Evolutionary conservation across 2,113 vertebrate species (phyloP).

Genomic region (Labrus mixtus): DNA sequence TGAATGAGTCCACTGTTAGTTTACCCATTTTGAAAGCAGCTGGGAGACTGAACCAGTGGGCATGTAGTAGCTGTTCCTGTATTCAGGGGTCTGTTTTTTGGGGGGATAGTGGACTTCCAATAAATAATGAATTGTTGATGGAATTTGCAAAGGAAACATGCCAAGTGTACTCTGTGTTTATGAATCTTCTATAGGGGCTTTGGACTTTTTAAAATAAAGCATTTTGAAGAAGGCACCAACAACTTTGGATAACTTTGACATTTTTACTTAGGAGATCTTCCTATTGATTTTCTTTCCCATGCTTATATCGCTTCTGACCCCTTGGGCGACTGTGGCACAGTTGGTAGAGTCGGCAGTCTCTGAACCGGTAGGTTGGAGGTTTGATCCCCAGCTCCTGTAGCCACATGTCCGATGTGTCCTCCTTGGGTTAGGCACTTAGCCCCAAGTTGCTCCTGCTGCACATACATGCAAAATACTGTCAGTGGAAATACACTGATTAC

Average conservation of each 20-base stretch:
- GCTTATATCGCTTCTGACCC: no score
- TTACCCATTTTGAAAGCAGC: constrained; percentile 13
- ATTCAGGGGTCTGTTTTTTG: neutral
- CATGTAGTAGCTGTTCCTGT: constrained; percentile 4
- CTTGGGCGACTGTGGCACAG: no score
- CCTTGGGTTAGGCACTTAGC: no score
- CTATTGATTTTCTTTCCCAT: no score
- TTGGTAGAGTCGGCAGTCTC: no score
- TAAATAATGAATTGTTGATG: neutral
- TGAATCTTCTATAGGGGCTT: neutral
- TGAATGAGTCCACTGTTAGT: constrained; percentile 1
- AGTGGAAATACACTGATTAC: no score
- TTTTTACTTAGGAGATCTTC: no score
- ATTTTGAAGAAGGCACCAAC: neutral
- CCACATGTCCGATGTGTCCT: no score
- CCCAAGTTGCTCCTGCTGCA: no score
- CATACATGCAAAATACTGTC: no score
- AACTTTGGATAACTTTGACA: neutral
- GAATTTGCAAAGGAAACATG: neutral
- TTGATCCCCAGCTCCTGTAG: no score
- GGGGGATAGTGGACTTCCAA: neutral
- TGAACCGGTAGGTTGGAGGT: no score
- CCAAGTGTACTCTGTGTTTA: neutral
- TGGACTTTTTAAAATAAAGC: neutral
- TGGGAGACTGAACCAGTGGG: neutral